Percentiles rank a stretch among this genome's conserved stretches.
phyloP scores from a whole-genome alignment of 2,797 vertebrate genomes.

The Tauraco hartlaubi region DNA sequence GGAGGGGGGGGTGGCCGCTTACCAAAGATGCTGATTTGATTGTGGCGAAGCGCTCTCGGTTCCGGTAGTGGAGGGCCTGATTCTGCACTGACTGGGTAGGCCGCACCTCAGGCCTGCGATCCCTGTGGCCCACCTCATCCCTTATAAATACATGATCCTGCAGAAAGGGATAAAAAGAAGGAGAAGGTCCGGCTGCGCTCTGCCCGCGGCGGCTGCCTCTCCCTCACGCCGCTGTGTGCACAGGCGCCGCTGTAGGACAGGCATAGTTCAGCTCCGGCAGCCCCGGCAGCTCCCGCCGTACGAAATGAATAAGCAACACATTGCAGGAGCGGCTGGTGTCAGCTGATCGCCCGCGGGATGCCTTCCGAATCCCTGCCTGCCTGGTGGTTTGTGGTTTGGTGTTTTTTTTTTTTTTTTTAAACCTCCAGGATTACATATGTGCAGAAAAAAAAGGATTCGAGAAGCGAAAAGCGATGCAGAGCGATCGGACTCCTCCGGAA shows the following conservation, averaged over 20 bases:
- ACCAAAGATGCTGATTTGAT: conserved; percentile 99
- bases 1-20: conserved; percentile 79
- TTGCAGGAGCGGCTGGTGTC: conserved; percentile 88
- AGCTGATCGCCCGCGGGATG: conserved; percentile 87
- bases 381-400: not conserved
- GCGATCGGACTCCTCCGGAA: conserved; percentile 65
- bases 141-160: conserved; percentile 97
- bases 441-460: conserved; percentile 4
- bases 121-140: conserved; percentile 94
- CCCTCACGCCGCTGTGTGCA: conserved; percentile 85
- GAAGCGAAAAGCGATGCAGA: conserved; percentile 64
- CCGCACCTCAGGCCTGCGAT: conserved; percentile 90
- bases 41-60: conserved; percentile 97
- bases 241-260: conserved; percentile 86
- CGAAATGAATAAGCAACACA: conserved; percentile 87
- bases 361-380: conserved; percentile 81
- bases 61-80: conserved; percentile 96
- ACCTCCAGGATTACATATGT: conserved; percentile 80
- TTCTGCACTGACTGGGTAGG: conserved; percentile 91
- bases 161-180: conserved; percentile 87
- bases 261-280: conserved; percentile 89
- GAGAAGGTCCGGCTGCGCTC: conserved; percentile 87
- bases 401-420: conserved; percentile 39
- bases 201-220: conserved; percentile 82
- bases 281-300: conserved; percentile 86